Evolutionary conservation across 64 coral and sea anemone species (phyloP), one percentile per base, ranked within the genome.

Genomic region (Montipora sp.): DNA sequence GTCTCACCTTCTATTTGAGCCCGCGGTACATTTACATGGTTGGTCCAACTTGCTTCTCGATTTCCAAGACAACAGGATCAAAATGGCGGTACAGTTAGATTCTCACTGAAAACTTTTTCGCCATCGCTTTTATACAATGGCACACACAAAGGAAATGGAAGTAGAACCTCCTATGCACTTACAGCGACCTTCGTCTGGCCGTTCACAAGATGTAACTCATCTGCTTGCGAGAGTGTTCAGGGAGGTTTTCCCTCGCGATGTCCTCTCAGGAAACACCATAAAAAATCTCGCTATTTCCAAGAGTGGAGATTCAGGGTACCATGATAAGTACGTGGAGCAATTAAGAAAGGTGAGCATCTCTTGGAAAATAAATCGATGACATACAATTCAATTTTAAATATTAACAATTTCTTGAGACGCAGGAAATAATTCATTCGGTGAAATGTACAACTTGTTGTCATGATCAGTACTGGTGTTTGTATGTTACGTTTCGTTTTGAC

Each of bases 161-260:
- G 84, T 97, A 27, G 95, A 97, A 83, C 95, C 95, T 80, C 95
- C 95, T 45, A 97, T 97, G 95, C 95, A 94, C 70, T 69, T 97
- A 53, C 95, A 94, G 88, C 88, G 95, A 53, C 95, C 95, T 55
- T 97, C 95, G 24, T 97, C 95, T n/a, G 92, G 91, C 79, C 95
- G 95, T 50, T 97, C 95, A 4, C 95, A 97, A 88, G 95, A 97
- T 78, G 92, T 97, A 50, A 94, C 92, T 9, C 95, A 97, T 79
- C 73, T 97, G 69, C 87, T 97, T 61, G 92, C 95, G 20, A 92
- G 92, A 23, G 93, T 97, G 50, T 97, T 97, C 94, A 68, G 92
- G 13, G 95, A 97, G 83, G 70, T 97, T 77, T 97, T 94, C 60
- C 89, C 92, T 1, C 89, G 95, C 43, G 92, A 97, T 82, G 83